phyloP scores from a whole-genome alignment of 2,113 vertebrate genomes.

The Xyliphius kryptos region DNA sequence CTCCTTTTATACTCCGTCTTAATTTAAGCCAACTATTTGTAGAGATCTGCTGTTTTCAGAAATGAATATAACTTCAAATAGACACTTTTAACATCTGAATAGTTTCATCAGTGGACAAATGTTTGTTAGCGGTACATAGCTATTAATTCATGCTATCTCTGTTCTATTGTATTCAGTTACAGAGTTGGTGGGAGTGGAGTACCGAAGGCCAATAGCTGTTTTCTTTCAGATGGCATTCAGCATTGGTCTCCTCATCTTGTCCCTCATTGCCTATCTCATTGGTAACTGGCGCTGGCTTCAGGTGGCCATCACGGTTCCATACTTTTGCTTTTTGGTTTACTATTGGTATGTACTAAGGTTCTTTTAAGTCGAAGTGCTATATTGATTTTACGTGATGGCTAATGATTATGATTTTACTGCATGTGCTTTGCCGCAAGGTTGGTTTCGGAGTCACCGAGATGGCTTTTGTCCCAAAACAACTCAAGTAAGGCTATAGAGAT shows the following conservation, averaged over 20 bases:
- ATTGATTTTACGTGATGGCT: too few species aligned
- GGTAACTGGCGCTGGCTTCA: slow-evolving; percentile 87
- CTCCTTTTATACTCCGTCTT: too few species aligned
- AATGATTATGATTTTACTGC: background rate
- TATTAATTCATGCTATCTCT: too few species aligned
- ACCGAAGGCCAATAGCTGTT: slow-evolving; percentile 79
- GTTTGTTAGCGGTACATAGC: too few species aligned
- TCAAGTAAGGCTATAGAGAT: slow-evolving; percentile 72
- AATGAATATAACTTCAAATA: too few species aligned
- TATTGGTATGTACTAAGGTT: slow-evolving; percentile 75
- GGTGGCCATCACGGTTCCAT: slow-evolving; percentile 80
- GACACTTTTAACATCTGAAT: too few species aligned
- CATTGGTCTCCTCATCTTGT: slow-evolving; percentile 80
- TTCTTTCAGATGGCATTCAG: slow-evolving; percentile 91
- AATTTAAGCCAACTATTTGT: too few species aligned
- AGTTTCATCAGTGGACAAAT: too few species aligned
- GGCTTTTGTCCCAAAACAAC: slow-evolving; percentile 85
- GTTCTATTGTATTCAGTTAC: too few species aligned
- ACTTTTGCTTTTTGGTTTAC: slow-evolving; percentile 83
- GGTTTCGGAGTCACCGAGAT: slow-evolving; percentile 89
- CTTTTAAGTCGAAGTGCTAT: background rate
- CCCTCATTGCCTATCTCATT: slow-evolving; percentile 83
- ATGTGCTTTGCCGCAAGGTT: slow-evolving; percentile 68
- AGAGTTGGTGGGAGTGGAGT: slow-evolving; percentile 87
- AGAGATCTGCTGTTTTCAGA: too few species aligned